Evolutionary conservation across 64 coral and sea anemone species (phyloP).

Genomic region (Cladopsammia gracilis): DNA sequence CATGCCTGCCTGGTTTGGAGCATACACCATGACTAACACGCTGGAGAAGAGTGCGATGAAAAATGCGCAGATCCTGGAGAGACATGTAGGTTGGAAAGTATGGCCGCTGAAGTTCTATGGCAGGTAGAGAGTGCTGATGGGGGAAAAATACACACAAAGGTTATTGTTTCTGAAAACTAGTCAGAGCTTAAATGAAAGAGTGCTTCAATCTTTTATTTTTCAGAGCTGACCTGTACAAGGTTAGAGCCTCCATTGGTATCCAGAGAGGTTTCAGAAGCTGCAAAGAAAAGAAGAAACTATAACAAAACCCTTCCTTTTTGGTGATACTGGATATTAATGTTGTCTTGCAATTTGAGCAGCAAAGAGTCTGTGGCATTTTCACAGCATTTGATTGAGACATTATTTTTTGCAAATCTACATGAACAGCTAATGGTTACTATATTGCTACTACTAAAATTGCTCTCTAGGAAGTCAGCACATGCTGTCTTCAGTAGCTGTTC

Average conservation of each 20-base stretch:
- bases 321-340: too few relatives aligned
- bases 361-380: too few relatives aligned
- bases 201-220: too few relatives aligned
- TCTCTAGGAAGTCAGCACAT: too few relatives aligned
- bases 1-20: conserved; percentile 87
- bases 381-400: too few relatives aligned
- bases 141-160: neutral
- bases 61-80: conserved; percentile 74
- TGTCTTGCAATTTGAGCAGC: too few relatives aligned
- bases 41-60: conserved; percentile 77
- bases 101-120: conserved; percentile 87
- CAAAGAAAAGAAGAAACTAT: neutral
- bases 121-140: conserved; percentile 89
- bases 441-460: too few relatives aligned
- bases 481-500: too few relatives aligned
- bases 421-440: too few relatives aligned
- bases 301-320: too few relatives aligned
- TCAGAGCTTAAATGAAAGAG: too few relatives aligned
- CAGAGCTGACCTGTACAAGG: conserved; percentile 88
- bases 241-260: conserved; percentile 95
- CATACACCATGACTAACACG: conserved; percentile 67
- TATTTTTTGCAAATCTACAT: too few relatives aligned
- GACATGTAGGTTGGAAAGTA: conserved; percentile 98
- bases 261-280: conserved; percentile 89
- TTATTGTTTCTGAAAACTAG: neutral